These are phyloP conservation scores for Drosophila fulvimacula DNA, from an alignment of 2,888 invertebrate genomes.

Conservation along the genomic window DNA sequence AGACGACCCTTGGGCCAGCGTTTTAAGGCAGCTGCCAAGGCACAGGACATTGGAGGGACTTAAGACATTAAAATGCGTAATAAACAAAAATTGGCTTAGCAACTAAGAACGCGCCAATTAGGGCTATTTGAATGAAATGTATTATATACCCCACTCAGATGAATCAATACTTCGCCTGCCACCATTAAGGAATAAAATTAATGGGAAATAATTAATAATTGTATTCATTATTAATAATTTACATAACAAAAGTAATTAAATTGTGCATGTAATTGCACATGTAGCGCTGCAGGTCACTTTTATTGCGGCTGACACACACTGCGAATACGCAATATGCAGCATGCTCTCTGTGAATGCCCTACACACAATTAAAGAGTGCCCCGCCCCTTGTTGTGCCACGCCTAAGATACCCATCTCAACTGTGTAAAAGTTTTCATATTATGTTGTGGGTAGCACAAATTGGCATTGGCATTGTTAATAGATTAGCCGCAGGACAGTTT, in stretches of 20 bases:
- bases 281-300: background rate
- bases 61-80: background rate
- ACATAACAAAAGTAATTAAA: background rate
- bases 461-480: slow-evolving; percentile 37
- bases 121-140: background rate
- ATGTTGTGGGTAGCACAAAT: slow-evolving; percentile 21
- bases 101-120: background rate
- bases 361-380: background rate
- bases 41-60: slow-evolving; percentile 8
- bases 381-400: background rate
- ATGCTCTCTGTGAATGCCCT: slow-evolving; percentile 5
- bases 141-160: background rate
- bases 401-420: background rate
- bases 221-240: background rate
- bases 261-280: background rate
- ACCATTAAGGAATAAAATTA: no score
- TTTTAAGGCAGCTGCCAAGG: background rate
- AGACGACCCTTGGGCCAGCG: slow-evolving; percentile 31
- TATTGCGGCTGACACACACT: slow-evolving; percentile 1
- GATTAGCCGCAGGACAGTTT: slow-evolving; percentile 41
- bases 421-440: slow-evolving; percentile 34
- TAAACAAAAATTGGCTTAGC: background rate
- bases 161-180: background rate
- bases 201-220: background rate
- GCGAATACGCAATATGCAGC: slow-evolving; percentile 51